A percentile compares a stretch with the other conserved stretches of the same genome.
Conservation (phyloP, 2,113 vertebrate species). For the Menura novaehollandiae region DNA sequence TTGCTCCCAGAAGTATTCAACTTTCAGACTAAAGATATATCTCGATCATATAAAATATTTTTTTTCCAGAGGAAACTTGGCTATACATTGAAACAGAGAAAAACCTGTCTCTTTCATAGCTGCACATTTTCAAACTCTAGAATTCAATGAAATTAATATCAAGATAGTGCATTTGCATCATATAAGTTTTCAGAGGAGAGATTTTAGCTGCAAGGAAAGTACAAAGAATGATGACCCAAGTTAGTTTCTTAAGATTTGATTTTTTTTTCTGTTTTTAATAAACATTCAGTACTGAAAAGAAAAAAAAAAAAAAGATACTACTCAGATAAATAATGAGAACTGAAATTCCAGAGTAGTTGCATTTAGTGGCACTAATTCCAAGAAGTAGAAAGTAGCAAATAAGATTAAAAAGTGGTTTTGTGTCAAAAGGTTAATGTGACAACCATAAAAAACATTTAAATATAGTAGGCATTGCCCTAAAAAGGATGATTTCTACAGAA, state of each 20-base stretch:
- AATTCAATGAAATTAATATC: neutral
- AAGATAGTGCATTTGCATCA: neutral
- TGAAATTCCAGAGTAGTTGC: neutral
- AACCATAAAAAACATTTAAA: neutral
- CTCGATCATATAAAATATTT: neutral
- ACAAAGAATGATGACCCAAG: neutral
- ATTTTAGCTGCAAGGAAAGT: neutral
- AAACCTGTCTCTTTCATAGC: rapidly evolving
- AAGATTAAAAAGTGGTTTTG: neutral
- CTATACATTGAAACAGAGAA: neutral
- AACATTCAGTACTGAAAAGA: neutral
- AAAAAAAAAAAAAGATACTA: neutral
- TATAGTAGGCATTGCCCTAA: neutral
- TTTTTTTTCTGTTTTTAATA: neutral
- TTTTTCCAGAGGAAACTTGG: neutral
- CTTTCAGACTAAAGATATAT: neutral
- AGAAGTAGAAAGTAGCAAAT: neutral
- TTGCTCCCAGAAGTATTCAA: neutral
- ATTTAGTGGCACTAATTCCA: neutral
- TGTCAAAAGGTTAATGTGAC: neutral
- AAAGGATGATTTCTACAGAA: neutral
- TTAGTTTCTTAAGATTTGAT: neutral
- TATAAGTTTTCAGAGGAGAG: neutral
- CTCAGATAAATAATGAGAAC: neutral
- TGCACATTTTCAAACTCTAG: neutral